A percentile compares a stretch with the other conserved stretches of the same genome.
phyloP scores from a whole-genome alignment of 2,113 vertebrate species.

The Prunella himalayana region DNA sequence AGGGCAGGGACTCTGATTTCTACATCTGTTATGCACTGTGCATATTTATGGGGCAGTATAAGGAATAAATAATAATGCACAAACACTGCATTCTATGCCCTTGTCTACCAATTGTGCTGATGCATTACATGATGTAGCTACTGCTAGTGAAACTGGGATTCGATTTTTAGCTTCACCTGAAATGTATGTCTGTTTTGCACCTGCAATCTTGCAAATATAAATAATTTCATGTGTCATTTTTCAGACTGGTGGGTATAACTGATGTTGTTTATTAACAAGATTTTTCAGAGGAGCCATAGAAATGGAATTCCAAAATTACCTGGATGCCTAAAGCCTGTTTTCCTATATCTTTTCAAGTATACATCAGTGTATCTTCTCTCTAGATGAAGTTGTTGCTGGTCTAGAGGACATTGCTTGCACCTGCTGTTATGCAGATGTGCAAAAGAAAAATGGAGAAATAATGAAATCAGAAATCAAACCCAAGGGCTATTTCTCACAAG shows the following conservation, averaged over 20 bases:
- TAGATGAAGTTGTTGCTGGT: background rate
- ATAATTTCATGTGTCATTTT: background rate
- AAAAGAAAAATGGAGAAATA: background rate
- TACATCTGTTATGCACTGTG: background rate
- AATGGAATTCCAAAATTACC: background rate
- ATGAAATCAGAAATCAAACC: background rate
- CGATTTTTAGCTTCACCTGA: background rate
- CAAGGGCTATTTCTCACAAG: background rate
- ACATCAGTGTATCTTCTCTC: background rate
- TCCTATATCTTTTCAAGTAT: background rate
- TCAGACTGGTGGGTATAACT: background rate
- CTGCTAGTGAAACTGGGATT: background rate
- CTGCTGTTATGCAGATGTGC: background rate
- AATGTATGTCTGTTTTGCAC: background rate
- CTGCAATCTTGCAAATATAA: background rate
- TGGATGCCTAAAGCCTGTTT: background rate
- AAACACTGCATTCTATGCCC: background rate
- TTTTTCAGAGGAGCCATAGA: background rate
- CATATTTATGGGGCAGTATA: constrained; percentile 12
- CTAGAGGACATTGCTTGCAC: background rate
- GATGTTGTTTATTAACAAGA: background rate
- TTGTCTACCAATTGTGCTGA: constrained; percentile 4
- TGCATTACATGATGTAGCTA: background rate
- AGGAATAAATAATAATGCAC: constrained; percentile 37
- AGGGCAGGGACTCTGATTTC: background rate